Base-by-base conservation (phyloP, 2,888 invertebrate species). In the Trissonchulus sp. region DNA sequence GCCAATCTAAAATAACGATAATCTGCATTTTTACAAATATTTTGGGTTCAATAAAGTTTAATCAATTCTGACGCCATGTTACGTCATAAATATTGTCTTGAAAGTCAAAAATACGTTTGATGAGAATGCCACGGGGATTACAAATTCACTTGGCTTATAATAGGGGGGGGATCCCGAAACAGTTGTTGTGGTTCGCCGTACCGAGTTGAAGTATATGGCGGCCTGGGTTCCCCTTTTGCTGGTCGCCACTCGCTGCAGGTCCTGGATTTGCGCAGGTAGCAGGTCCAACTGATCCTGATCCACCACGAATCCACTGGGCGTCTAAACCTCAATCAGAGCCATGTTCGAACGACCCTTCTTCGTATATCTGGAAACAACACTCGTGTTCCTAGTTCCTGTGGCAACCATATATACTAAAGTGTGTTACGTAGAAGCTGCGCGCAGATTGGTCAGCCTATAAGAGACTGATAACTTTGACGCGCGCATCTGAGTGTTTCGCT, bases 121-220 rank as follows among this genome's bases (percentile, higher is more conserved):
- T n/a, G n/a, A n/a, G n/a, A n/a, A n/a, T n/a, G n/a, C n/a, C n/a
- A n/a, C n/a, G n/a, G n/a, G n/a, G n/a, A n/a, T n/a, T n/a, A n/a
- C n/a, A n/a, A n/a, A n/a, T n/a, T n/a, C n/a, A n/a, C n/a, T n/a
- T n/a, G n/a, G n/a, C n/a, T n/a, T n/a, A n/a, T n/a, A n/a, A n/a
- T n/a, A n/a, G n/a, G n/a, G n/a, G n/a, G n/a, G n/a, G n/a, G n/a
- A n/a, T n/a, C n/a, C n/a, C n/a, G n/a, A n/a, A n/a, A n/a, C n/a
- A n/a, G n/a, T n/a, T n/a, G n/a, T n/a, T n/a, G n/a, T n/a, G n/a
- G n/a, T n/a, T n/a, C n/a, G 30, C 33, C 79, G 76, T 77, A 87
- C 86, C 81, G 85, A 82, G 78, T 86, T 86, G 78, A 86, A 85
- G 77, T 87, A 87, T 33, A 87, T 80, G 73, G 86, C 83, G 76